These are phyloP conservation scores for Zophobas atratus DNA, from an alignment of 1,140 invertebrate genomes.

Conservation along the genomic window DNA sequence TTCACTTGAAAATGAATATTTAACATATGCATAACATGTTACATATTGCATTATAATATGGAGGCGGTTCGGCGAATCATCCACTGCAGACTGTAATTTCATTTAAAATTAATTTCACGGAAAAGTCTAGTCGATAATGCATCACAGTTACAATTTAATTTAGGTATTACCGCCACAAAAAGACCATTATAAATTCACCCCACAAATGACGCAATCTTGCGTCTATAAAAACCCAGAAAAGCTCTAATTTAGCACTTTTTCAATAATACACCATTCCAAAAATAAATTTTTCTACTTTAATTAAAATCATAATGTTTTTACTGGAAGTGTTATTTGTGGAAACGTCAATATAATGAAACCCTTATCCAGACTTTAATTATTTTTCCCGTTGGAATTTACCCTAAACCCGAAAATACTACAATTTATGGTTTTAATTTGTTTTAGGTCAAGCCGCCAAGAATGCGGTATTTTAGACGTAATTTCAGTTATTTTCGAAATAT, in stretches of 20 bases:
- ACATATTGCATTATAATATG: too few relatives aligned
- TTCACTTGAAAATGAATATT: too few relatives aligned
- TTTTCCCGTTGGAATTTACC: neutral
- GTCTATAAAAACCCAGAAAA: neutral
- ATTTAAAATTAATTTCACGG: neutral
- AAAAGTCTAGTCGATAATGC: neutral
- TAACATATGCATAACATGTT: too few relatives aligned
- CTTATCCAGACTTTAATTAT: slow-evolving; percentile 10
- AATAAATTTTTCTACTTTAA: slow-evolving; percentile 5
- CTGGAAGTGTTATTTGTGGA: slow-evolving; percentile 1
- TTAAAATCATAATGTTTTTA: slow-evolving; percentile 6
- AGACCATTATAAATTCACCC: neutral
- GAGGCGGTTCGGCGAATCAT: neutral
- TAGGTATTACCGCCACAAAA: too few relatives aligned
- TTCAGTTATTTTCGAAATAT: too few relatives aligned
- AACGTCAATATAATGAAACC: slow-evolving; percentile 14
- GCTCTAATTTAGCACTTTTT: neutral
- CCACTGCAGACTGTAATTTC: neutral
- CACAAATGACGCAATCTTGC: neutral
- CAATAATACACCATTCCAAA: neutral
- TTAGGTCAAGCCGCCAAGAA: neutral
- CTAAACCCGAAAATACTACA: neutral
- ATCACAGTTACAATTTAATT: neutral
- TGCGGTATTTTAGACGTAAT: too few relatives aligned
- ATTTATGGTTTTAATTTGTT: neutral